A percentile compares a stretch with the other conserved stretches of the same genome.
phyloP scores from a whole-genome alignment of 1,140 invertebrate species.

The Tetragonula clypearis region DNA sequence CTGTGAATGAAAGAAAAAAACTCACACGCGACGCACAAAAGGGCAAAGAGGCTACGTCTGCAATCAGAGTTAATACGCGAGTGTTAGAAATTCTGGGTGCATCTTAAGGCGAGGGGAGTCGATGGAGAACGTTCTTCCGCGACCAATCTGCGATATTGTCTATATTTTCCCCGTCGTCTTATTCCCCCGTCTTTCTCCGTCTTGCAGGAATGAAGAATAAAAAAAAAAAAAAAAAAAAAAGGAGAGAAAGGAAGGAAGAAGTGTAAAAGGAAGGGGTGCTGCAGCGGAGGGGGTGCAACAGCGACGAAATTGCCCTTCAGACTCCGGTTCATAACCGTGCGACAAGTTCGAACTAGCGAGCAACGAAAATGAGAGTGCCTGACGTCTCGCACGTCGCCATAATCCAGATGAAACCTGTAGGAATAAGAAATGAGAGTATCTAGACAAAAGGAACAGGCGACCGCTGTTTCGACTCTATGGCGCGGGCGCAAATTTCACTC shows the following conservation, averaged over 20 bases:
- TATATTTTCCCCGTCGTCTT: slow-evolving; percentile 23
- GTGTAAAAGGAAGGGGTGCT: slow-evolving; percentile 1
- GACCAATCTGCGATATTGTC: slow-evolving; percentile 35
- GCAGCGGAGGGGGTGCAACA: background rate
- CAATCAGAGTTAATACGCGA: background rate
- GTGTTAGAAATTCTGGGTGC: background rate
- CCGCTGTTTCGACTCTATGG: background rate
- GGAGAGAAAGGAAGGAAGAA: background rate
- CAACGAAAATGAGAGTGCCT: slow-evolving; percentile 64
- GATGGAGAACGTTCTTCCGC: background rate
- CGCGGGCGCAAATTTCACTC: background rate
- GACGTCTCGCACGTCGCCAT: slow-evolving; percentile 36
- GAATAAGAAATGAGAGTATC: slow-evolving; percentile 47
- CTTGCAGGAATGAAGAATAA: background rate
- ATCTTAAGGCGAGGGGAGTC: background rate
- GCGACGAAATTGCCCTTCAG: slow-evolving; percentile 62
- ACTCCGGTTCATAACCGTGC: slow-evolving; percentile 45
- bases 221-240: too few species aligned
- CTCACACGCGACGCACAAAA: background rate
- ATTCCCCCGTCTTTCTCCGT: background rate
- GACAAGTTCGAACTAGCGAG: slow-evolving; percentile 41
- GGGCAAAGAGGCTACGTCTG: background rate
- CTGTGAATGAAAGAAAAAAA: background rate
- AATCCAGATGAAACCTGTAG: slow-evolving; percentile 52
- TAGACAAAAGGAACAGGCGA: slow-evolving; percentile 32